Base-by-base conservation (phyloP, 37 sponge, comb jelly and placozoan genomes). In the Dysidea cf. avara region DNA sequence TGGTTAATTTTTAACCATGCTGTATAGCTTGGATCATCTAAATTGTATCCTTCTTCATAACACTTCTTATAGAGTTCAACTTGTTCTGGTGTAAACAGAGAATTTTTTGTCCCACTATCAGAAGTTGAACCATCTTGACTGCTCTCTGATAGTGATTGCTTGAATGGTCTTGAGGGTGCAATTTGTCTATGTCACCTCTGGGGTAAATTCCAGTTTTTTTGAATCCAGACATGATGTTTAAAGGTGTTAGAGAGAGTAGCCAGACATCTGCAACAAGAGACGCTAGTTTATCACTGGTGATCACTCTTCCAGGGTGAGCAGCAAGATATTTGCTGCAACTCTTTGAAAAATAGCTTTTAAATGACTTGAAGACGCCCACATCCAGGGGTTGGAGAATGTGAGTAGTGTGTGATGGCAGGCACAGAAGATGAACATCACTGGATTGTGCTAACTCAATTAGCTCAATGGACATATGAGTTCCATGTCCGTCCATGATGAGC, bases 311-410 rank as follows among this genome's bases (percentile, higher is more conserved):
- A 37, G 77, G 78, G 25, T 83, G 57, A 2, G 49, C 33, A 4
- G 69, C 30, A 0, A 86, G 16, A 39, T 77, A 79, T 22, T 43
- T 40, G 11, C 28, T 58, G 69, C 80, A 86, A 1, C 68, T 80
- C 36, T 68, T 83, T 26, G 60, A 74, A 33, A 69, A 83, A 37
- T 21, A n/a, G 2, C 63, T 21, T 64, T 81, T 81, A 29, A 81
- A 62, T 6, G 74, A 64, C 39, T 77, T 76, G 64, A 77, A 84
- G 1, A 83, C 77, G 9, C 78, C 66, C 3, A 84, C 58, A 38
- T 84, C 78, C 25, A 83, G 56, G 3, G 74, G 85, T 28, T 84
- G 85, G 2, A 84, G 73, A 36, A 84, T 71, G 29, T 84, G 85
- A 0, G 67, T 84, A 2, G 68, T 72, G 47, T 84, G 85, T 0